Conservation (phyloP, 2,113 vertebrate genomes). For the Sander lucioperca region DNA sequence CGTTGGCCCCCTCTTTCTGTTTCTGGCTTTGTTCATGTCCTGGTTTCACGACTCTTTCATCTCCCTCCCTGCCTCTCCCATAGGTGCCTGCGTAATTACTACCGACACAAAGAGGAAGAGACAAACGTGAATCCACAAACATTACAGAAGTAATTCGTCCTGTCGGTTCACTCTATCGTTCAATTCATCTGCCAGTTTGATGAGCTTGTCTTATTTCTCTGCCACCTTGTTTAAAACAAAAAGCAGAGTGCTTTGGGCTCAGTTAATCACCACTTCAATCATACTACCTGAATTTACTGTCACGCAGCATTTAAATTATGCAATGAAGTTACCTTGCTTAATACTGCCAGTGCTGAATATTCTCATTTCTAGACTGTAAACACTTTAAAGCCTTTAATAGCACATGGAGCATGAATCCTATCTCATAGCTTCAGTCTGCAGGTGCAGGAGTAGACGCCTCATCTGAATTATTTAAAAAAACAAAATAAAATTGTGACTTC, state of each 20-base stretch:
- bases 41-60: constrained; percentile 77
- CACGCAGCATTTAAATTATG: constrained; percentile 49
- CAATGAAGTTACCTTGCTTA: constrained; percentile 47
- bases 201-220: constrained; percentile 44
- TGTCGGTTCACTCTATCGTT: constrained; percentile 61
- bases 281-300: constrained; percentile 36
- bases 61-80: constrained; percentile 61
- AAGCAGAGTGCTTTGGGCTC: constrained; percentile 10
- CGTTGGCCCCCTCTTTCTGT: constrained; percentile 65
- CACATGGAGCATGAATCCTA: constrained; percentile 41
- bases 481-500: constrained; percentile 35
- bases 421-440: constrained; percentile 43
- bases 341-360: constrained; percentile 27
- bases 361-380: constrained; percentile 48
- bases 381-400: constrained; percentile 44
- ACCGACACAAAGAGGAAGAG: constrained; percentile 70
- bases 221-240: constrained; percentile 17
- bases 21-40: constrained; percentile 77
- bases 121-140: constrained; percentile 68
- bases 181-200: constrained; percentile 48
- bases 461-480: constrained; percentile 52
- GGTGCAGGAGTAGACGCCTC: constrained; percentile 14
- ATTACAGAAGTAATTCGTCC: constrained; percentile 68
- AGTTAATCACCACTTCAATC: constrained; percentile 36
- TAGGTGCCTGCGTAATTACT: constrained; percentile 69